phyloP scores from a whole-genome alignment of 2,888 invertebrate genomes.

The Ephialtes manifestator region DNA sequence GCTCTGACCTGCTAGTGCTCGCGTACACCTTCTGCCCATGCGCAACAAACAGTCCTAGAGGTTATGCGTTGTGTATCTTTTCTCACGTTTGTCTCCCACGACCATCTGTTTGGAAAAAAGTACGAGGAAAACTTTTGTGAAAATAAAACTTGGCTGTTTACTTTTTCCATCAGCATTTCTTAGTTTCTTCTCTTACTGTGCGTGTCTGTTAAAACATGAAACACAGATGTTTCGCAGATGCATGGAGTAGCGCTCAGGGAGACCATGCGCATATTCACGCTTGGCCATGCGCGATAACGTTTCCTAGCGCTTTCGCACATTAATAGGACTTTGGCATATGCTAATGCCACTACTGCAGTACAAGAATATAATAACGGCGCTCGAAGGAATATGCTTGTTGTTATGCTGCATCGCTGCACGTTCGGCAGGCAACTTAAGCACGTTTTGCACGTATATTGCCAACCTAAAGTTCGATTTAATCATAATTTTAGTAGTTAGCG shows the following conservation, averaged over 20 bases:
- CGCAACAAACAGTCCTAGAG: not conserved
- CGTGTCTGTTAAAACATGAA: too few relatives aligned
- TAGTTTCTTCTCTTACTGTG: not conserved
- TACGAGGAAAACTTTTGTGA: not conserved
- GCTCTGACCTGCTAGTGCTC: constrained; percentile 39
- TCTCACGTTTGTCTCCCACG: constrained; percentile 24
- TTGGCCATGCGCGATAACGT: constrained; percentile 58
- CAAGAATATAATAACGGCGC: constrained; percentile 18
- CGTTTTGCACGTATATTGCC: too few relatives aligned
- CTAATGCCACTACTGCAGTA: constrained; percentile 3
- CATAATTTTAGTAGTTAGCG: too few relatives aligned
- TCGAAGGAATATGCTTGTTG: constrained; percentile 3
- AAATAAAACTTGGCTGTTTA: constrained; percentile 14
- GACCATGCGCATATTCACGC: constrained; percentile 46
- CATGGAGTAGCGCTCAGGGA: not conserved
- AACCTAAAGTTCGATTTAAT: too few relatives aligned
- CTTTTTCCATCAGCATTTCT: constrained; percentile 42
- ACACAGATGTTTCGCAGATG: constrained; percentile 21
- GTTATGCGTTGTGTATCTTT: not conserved
- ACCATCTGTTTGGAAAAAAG: not conserved
- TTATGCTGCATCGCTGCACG: not conserved
- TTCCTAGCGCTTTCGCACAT: constrained; percentile 46
- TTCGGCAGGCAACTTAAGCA: not conserved
- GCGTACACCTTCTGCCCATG: not conserved
- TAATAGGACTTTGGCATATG: constrained; percentile 63